Conservation (phyloP, 1,140 invertebrate genomes). For the Odontomachus brunneus region DNA sequence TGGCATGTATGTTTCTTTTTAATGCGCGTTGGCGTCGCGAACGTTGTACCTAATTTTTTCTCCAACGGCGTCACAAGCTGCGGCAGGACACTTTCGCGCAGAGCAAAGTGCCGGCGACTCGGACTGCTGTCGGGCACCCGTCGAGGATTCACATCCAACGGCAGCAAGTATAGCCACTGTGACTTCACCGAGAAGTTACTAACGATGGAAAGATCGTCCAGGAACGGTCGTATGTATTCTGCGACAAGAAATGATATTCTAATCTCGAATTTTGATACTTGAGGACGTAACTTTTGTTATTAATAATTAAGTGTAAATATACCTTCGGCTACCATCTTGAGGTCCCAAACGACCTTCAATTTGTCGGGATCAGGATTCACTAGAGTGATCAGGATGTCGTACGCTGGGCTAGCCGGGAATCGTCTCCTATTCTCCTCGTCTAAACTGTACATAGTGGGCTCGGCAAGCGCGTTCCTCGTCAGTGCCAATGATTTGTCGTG, state of each 20-base stretch:
- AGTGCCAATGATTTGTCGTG: constrained; percentile 81
- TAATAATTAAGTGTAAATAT: constrained; percentile 52
- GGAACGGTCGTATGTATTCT: constrained; percentile 92
- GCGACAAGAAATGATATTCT: constrained; percentile 75
- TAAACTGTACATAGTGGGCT: constrained; percentile 81
- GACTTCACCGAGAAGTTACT: constrained; percentile 93
- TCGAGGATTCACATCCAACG: constrained; percentile 90
- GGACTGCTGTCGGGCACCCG: constrained; percentile 85
- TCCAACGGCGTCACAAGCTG: constrained; percentile 93
- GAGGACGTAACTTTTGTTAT: neutral
- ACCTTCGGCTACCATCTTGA: constrained; percentile 87
- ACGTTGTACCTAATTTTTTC: constrained; percentile 90
- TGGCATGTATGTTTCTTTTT: constrained; percentile 39
- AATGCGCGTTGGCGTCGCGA: constrained; percentile 32
- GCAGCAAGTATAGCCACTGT: constrained; percentile 94
- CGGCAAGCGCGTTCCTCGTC: constrained; percentile 80
- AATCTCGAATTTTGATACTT: neutral
- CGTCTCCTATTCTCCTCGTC: constrained; percentile 83
- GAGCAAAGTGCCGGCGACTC: constrained; percentile 86
- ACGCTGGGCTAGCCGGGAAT: constrained; percentile 86
- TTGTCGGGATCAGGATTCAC: constrained; percentile 91
- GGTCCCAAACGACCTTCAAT: constrained; percentile 89
- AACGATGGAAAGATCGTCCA: constrained; percentile 88
- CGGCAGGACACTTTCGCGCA: constrained; percentile 89
- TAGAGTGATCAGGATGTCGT: constrained; percentile 92